phyloP scores from a whole-genome alignment of 2,888 invertebrate species.

The Scaptomyza polygonia region DNA sequence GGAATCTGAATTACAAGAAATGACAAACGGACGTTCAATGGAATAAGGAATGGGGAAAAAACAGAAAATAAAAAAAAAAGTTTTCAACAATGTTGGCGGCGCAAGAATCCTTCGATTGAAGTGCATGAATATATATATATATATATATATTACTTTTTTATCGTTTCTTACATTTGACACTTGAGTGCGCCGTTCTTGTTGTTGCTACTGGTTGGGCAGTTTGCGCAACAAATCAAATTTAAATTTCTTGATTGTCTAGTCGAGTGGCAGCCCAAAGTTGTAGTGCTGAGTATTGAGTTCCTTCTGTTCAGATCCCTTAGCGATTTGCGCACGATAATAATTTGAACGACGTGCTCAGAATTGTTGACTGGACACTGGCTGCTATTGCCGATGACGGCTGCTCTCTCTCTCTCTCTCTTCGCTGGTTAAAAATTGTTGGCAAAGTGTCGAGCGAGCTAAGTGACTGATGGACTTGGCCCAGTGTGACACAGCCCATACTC shows the following conservation, averaged over 20 bases:
- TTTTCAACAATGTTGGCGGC: conserved; percentile 40
- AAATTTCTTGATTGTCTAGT: conserved; percentile 80
- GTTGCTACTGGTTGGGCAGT: conserved; percentile 62
- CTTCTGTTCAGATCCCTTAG: conserved; percentile 69
- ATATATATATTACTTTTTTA: conserved; percentile 7
- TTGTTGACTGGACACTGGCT: conserved; percentile 65
- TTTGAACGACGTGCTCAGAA: conserved; percentile 81
- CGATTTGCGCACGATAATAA: conserved; percentile 84
- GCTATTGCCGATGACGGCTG: not conserved
- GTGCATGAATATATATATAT: conserved; percentile 33
- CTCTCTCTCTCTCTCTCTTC: not conserved
- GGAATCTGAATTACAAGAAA: conserved; percentile 31
- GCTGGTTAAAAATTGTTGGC: conserved; percentile 45
- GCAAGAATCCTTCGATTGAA: conserved; percentile 57
- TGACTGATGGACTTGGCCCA: conserved; percentile 70
- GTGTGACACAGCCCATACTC: conserved; percentile 43
- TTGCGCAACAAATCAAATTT: conserved; percentile 80
- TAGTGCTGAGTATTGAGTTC: conserved; percentile 38
- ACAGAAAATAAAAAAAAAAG: conserved; percentile 33
- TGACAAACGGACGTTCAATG: not conserved
- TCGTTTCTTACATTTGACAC: conserved; percentile 71
- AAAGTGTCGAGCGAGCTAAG: conserved; percentile 68
- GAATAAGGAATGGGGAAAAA: conserved; percentile 3
- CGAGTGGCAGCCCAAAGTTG: conserved; percentile 72
- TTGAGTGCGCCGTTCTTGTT: conserved; percentile 62